A percentile compares a stretch with the other conserved stretches of the same genome.
Evolutionary conservation across 2,113 vertebrate species (phyloP).

Genomic region (Phoenicopterus ruber): DNA sequence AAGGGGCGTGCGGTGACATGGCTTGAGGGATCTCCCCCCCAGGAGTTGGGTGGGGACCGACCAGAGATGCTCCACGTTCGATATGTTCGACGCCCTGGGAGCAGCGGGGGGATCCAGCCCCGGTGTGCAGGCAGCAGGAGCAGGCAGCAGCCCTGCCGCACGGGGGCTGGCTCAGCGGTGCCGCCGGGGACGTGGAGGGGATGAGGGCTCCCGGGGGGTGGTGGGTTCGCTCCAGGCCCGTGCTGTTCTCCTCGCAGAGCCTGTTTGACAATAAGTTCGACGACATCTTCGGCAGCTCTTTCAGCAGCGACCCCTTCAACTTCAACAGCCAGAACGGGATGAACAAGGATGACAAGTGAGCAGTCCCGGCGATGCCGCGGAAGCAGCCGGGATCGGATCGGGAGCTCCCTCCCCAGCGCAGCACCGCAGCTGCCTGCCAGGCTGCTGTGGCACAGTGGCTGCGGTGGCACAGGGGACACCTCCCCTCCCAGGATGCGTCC

Average conservation of each 20-base stretch:
- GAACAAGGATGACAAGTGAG: slow-evolving; percentile 93
- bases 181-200: accelerated
- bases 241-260: slow-evolving; percentile 63
- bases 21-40: background rate
- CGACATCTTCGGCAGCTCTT: slow-evolving; percentile 90
- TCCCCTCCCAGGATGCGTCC: background rate
- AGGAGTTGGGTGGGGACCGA: background rate
- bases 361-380: accelerated
- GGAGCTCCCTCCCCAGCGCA: accelerated
- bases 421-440: background rate
- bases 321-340: slow-evolving; percentile 95
- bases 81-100: background rate
- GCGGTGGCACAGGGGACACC: background rate
- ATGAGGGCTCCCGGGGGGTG: accelerated
- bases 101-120: background rate
- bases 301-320: slow-evolving; percentile 89
- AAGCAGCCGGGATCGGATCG: accelerated
- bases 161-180: accelerated
- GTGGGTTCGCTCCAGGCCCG: background rate
- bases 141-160: background rate
- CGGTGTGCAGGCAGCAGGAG: background rate
- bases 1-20: accelerated
- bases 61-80: background rate
- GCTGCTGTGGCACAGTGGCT: background rate
- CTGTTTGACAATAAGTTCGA: slow-evolving; percentile 90